These are phyloP conservation scores for Torymus auratus DNA, from an alignment of 2,888 invertebrate species.

Conservation along the genomic window DNA sequence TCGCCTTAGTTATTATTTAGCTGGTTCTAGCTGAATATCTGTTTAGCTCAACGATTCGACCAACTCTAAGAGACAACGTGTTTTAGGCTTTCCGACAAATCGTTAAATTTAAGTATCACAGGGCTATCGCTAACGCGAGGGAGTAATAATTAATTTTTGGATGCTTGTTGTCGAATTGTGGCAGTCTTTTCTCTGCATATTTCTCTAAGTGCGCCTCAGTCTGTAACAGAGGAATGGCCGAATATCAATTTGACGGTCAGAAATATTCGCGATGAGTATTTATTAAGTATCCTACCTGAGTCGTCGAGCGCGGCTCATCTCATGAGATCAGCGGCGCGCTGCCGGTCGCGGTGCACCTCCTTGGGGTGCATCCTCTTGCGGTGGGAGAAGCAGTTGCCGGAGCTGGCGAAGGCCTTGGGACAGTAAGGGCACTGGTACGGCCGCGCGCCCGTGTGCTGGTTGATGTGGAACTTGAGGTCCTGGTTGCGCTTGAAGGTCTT, in stretches of 20 bases:
- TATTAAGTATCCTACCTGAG: slow-evolving; percentile 25
- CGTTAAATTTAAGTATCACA: slow-evolving; percentile 52
- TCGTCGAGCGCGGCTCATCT: slow-evolving; percentile 74
- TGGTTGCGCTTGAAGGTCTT: slow-evolving; percentile 86
- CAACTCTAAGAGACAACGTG: background rate
- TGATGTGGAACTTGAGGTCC: slow-evolving; percentile 86
- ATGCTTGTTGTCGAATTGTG: slow-evolving; percentile 49
- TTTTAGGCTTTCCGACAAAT: slow-evolving; percentile 16
- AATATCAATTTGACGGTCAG: background rate
- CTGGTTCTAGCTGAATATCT: background rate
- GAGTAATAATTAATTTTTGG: slow-evolving; percentile 24
- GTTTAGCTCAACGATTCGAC: slow-evolving; percentile 1
- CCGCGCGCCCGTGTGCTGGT: slow-evolving; percentile 85
- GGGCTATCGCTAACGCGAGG: slow-evolving; percentile 56
- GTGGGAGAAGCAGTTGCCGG: slow-evolving; percentile 86
- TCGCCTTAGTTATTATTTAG: background rate
- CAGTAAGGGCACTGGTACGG: slow-evolving; percentile 87
- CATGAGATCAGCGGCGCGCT: slow-evolving; percentile 79
- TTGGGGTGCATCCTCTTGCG: slow-evolving; percentile 85
- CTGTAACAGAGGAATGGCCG: slow-evolving; percentile 12
- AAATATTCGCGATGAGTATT: too few species aligned
- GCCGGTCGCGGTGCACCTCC: slow-evolving; percentile 79
- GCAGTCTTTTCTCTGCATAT: slow-evolving; percentile 48
- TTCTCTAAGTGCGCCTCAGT: slow-evolving; percentile 33
- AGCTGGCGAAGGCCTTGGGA: slow-evolving; percentile 84